phyloP scores from a whole-genome alignment of 2,113 vertebrate genomes.

The Charadrius vociferus region DNA sequence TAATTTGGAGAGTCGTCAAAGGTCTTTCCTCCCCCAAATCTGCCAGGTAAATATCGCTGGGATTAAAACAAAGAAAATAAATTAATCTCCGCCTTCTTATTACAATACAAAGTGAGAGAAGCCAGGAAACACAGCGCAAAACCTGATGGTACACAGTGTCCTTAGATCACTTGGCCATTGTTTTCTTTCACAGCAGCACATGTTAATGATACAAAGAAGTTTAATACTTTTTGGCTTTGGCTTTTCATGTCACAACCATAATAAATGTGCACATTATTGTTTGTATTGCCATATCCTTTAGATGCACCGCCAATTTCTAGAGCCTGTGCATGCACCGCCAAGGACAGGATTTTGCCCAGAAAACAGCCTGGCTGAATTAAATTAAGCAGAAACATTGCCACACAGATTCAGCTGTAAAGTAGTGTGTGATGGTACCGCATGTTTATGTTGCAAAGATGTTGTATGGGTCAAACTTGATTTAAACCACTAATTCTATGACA shows the following conservation, averaged over 20 bases:
- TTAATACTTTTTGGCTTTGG: conserved; percentile 44
- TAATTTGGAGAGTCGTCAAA: conserved; percentile 4
- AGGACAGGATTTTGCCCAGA: conserved; percentile 26
- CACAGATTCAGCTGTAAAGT: not conserved
- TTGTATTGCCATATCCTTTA: conserved; percentile 53
- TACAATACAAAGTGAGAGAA: conserved; percentile 64
- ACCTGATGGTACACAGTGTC: conserved; percentile 67
- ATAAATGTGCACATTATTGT: conserved; percentile 49
- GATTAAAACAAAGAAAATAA: conserved; percentile 53
- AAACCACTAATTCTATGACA: not conserved
- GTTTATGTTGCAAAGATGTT: not conserved
- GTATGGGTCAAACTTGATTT: not conserved
- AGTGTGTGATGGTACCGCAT: not conserved
- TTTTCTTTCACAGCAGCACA: conserved; percentile 43
- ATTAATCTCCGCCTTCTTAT: conserved; percentile 25
- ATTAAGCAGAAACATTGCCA: not conserved
- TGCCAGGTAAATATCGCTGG: conserved; percentile 39
- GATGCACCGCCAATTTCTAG: conserved; percentile 13
- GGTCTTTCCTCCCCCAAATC: not conserved
- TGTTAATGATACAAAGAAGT: conserved; percentile 50
- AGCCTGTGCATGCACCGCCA: not conserved
- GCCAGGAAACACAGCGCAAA: conserved; percentile 45
- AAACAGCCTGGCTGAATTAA: not conserved
- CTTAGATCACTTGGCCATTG: conserved; percentile 53
- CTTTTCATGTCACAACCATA: conserved; percentile 51